Base-by-base conservation (phyloP, 2,113 vertebrate species). In the Pelusios castaneus region DNA sequence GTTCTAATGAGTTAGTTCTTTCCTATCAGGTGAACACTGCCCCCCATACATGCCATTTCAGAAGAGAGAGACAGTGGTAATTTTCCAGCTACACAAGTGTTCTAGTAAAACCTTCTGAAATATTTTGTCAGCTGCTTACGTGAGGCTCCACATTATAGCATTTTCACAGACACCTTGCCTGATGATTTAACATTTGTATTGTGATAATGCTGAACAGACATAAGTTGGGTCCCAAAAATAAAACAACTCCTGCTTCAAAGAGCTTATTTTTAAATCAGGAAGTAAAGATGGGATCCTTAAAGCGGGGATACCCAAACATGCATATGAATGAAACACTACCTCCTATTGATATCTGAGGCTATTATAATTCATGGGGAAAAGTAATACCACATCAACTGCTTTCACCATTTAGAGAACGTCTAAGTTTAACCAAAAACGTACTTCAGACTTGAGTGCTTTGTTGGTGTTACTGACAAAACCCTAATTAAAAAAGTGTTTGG, bases 351-450 rank as follows among this genome's bases (percentile, higher is more conserved):
- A 89, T 77, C 95, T 90, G 85, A 94, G 95, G 95, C 95, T 95
- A 91, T 89, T 94, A 88, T 43, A 91, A 78, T 96, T 96, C 88
- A 89, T 84, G 95, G 94, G 94, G 91, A 94, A 97, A 96, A 96
- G 90, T 87, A 96, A 93, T 56, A 58, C 54, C 82, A 95, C 94
- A 95, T 96, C 94, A 95, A 97, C 93, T 89, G 67, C 89, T 88
- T 91, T 78, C 82, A 94, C 63, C 85, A 95, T 94, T 96, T 43
- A 47, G 94, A 95, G 90, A 89, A 90, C 95, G 95, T 92, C 96
- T 95, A 94, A 93, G 90, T 94, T 95, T 96, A 97, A 92, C 88
- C 93, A 96, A 67, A 67, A 67, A 93, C 88, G 84, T 24, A 95
- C 51, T 94, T 94, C 56, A 60, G 82, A 80, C 60, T 80, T 85